Percentiles rank a stretch among this genome's conserved stretches.
Conservation (phyloP, 2,113 vertebrate species). For the Periophthalmodon schlosseri region DNA sequence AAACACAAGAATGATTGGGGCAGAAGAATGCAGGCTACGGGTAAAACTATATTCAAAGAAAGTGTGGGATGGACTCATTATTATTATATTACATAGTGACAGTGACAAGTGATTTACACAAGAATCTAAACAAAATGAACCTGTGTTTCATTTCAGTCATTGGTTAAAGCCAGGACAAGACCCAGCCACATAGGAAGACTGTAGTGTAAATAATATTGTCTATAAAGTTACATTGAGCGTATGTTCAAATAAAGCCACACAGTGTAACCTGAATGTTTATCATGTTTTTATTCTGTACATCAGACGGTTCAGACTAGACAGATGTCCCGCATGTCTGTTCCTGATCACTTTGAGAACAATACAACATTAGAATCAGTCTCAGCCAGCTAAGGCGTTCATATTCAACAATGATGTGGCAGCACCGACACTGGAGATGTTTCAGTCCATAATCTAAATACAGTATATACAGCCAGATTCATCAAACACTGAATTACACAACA, state of each 20-base stretch:
- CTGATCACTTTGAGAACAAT: slow-evolving; percentile 30
- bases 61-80: no score
- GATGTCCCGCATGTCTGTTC: slow-evolving; percentile 74
- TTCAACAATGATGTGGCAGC: slow-evolving; percentile 40
- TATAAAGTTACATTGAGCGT: background rate
- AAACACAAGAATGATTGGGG: no score
- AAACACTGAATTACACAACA: background rate
- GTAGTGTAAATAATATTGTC: no score
- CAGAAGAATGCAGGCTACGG: no score
- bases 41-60: no score
- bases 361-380: slow-evolving; percentile 70
- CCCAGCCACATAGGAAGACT: no score
- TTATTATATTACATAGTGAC: no score
- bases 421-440: slow-evolving; percentile 21
- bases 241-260: background rate
- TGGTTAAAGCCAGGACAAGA: no score
- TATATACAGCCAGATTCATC: background rate
- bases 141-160: no score
- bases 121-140: no score
- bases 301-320: slow-evolving; percentile 42
- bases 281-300: background rate
- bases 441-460: background rate
- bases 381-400: slow-evolving; percentile 74
- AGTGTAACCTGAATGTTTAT: background rate
- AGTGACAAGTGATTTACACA: no score